Base-by-base conservation (phyloP, 2,888 invertebrate species). In the Noctua fimbriata region DNA sequence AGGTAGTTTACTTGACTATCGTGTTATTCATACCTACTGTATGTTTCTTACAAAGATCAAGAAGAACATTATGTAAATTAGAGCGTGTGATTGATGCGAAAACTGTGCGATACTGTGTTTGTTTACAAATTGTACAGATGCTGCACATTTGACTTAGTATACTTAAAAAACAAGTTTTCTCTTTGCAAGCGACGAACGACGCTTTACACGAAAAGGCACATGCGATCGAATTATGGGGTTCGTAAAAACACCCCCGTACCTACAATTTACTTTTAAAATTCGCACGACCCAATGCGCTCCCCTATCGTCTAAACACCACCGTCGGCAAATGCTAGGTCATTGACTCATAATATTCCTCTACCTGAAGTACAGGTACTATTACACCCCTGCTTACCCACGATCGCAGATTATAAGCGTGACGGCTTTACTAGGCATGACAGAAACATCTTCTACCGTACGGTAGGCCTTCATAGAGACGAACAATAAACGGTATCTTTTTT, bases 251-350 rank as follows among this genome's bases (percentile, higher is more conserved):
- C 44, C 82, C 82, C 14, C 16, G 16, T 36, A 63, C n/a, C n/a
- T n/a, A n/a, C 24, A 72, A 70, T 84, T 82, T 79, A 55, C 41
- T 82, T 82, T 84, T 69, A 28, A 84, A 49, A 80, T 73, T 82
- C 69, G 44, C 75, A 73, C 75, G 69, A 49, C 52, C 67, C 55
- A 69, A 67, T 82, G 66, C 77, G 18, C 73, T 86, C 73, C 84
- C 86, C 84, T 82, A 74, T 52, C 69, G 36, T 58, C 24, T 82
- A 49, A 44, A 71, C 60, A 49, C 14, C 24, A 36, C 49, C 67
- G 44, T 36, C 44, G 41, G 52, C 63, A 47, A 85, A 77, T 28
- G 63, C 71, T 86, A 49, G 67, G 67, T 76, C 60, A 65, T 41
- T 66, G 77, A 76, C 83, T 81, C 44, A 41, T 71, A 74, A 69